Conservation (phyloP, 2,113 vertebrate species). For the Protomyctophum bolini region DNA sequence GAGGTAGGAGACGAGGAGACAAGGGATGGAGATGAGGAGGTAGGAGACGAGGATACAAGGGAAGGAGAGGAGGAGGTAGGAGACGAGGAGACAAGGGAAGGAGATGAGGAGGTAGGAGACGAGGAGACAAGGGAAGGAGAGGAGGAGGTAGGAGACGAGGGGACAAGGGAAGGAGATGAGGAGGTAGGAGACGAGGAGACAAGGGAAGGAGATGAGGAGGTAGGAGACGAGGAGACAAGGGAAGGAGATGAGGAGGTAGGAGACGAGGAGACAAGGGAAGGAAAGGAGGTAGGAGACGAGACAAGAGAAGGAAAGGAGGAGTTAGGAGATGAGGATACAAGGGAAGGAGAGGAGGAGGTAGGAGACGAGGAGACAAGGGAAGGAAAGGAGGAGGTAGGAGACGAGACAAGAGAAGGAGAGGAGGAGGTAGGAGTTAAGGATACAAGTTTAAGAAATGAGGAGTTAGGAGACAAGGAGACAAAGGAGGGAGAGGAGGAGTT, state of each 20-base stretch:
- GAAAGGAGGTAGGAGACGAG: background rate
- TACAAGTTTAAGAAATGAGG: background rate
- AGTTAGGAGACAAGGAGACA: background rate
- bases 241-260: background rate
- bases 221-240: background rate
- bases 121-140: background rate
- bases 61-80: background rate
- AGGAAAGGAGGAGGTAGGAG: background rate
- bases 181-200: background rate
- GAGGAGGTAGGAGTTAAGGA: background rate
- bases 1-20: background rate
- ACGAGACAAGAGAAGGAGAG: background rate
- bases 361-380: background rate
- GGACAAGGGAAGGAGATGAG: background rate
- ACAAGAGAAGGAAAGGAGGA: background rate
- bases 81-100: background rate
- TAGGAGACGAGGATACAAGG: background rate
- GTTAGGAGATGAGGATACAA: background rate
- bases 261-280: background rate
- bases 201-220: background rate
- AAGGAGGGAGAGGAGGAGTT: background rate
- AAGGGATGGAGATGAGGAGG: background rate
- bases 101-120: background rate
- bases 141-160: background rate
- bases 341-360: background rate